Percentiles rank a stretch among this genome's conserved stretches.
Conservation (phyloP, 1,140 invertebrate species). For the Meloidogyne hapla region DNA sequence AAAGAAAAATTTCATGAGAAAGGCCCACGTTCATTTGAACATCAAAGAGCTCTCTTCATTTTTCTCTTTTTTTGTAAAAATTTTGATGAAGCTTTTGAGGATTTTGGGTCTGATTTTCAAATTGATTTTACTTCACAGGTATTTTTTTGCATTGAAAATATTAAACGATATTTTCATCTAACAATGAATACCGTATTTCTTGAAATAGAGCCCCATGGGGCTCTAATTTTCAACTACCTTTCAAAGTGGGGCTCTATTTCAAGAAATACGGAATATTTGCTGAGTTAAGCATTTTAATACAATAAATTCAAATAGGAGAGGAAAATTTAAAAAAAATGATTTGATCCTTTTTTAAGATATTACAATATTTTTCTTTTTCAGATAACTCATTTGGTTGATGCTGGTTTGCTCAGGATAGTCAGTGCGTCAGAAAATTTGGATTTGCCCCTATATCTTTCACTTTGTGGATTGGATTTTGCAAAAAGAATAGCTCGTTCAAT, state of each 20-base stretch:
- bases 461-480: slow-evolving; percentile 30
- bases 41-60: slow-evolving; percentile 31
- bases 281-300: too few species aligned
- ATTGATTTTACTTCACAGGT: neutral
- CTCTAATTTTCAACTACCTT: too few species aligned
- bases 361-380: neutral
- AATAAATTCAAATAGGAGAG: too few species aligned
- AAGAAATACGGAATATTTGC: too few species aligned
- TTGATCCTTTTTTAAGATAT: too few species aligned
- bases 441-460: slow-evolving; percentile 27
- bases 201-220: too few species aligned
- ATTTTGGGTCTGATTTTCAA: neutral
- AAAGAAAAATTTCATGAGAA: slow-evolving; percentile 33
- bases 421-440: slow-evolving; percentile 33
- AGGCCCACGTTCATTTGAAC: slow-evolving; percentile 29
- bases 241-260: too few species aligned
- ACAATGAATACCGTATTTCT: too few species aligned
- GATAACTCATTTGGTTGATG: slow-evolving; percentile 10
- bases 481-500: slow-evolving; percentile 27
- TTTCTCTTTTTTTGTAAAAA: slow-evolving; percentile 29
- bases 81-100: neutral
- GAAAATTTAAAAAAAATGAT: too few species aligned
- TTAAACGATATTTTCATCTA: too few species aligned
- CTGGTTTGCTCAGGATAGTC: slow-evolving; percentile 10
- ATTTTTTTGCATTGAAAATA: too few species aligned